Conservation (phyloP, 2,797 vertebrate species). For the Halcyon chelicuti region DNA sequence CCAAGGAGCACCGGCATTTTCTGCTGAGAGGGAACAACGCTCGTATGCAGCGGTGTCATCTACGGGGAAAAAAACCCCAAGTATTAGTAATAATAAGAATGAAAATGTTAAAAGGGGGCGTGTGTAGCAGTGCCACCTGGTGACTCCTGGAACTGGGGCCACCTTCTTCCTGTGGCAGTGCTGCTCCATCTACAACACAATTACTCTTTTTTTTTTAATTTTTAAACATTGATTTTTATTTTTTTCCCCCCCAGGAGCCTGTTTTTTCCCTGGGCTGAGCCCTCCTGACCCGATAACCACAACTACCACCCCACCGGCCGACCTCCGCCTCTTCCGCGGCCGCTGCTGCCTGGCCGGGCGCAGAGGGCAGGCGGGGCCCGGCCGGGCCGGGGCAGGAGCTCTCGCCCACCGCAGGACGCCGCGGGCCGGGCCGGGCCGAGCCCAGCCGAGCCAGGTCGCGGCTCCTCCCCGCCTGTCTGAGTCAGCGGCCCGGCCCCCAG, state of each 20-base stretch:
- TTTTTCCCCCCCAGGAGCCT: background rate
- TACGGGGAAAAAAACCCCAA: background rate
- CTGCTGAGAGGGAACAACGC: background rate
- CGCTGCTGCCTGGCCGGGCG: background rate
- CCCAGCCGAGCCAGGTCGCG: background rate
- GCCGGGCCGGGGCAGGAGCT: too few species aligned
- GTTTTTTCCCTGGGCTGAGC: background rate
- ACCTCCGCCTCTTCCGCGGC: too few species aligned
- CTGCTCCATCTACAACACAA: background rate
- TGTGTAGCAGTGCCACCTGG: background rate
- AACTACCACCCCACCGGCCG: background rate
- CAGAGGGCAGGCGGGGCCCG: too few species aligned
- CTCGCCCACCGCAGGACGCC: background rate
- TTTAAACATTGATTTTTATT: background rate
- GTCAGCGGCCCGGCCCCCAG: background rate
- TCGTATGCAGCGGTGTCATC: fast-evolving
- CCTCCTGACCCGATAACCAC: background rate
- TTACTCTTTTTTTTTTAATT: background rate
- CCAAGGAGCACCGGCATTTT: background rate
- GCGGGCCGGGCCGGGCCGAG: background rate
- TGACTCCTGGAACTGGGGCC: background rate
- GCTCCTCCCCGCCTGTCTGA: conserved; percentile 17
- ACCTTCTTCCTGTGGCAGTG: too few species aligned
- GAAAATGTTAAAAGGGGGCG: background rate
- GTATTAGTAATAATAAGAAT: background rate